phyloP scores from a whole-genome alignment of 2,113 vertebrate genomes.

The Phycodurus eques region DNA sequence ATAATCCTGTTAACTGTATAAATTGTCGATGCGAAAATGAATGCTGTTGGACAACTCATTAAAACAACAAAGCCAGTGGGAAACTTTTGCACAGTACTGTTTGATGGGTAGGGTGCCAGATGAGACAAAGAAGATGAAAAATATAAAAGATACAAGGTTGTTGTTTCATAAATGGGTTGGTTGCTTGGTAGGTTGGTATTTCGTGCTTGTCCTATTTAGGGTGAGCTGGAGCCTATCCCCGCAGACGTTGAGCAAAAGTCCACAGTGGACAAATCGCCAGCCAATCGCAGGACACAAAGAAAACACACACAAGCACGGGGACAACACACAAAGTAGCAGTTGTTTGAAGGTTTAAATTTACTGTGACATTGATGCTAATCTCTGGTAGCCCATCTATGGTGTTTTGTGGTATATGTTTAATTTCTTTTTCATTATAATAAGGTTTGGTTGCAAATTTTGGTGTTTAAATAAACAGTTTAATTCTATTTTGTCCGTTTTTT shows the following conservation, averaged over 20 bases:
- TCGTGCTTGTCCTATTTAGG: not conserved
- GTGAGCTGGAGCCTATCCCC: not conserved
- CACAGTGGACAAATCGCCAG: not conserved
- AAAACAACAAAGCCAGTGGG: not conserved
- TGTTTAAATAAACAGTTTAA: not conserved
- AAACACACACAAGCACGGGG: too few species aligned
- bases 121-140: not conserved
- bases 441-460: not conserved
- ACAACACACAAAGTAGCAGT: too few species aligned
- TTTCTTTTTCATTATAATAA: too few species aligned
- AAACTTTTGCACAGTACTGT: not conserved
- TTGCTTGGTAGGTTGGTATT: too few species aligned
- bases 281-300: too few species aligned
- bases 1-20: not conserved
- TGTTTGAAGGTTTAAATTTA: too few species aligned
- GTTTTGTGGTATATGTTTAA: not conserved
- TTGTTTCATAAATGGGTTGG: not conserved
- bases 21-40: not conserved
- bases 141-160: not conserved
- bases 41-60: conserved; percentile 1
- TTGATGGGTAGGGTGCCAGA: not conserved
- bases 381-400: not conserved
- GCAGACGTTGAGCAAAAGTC: not conserved
- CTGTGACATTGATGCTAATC: not conserved
- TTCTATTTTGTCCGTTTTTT: too few species aligned